These are phyloP conservation scores for Cepphus grylle DNA, from an alignment of 2,113 vertebrate species.

Conservation along the genomic window DNA sequence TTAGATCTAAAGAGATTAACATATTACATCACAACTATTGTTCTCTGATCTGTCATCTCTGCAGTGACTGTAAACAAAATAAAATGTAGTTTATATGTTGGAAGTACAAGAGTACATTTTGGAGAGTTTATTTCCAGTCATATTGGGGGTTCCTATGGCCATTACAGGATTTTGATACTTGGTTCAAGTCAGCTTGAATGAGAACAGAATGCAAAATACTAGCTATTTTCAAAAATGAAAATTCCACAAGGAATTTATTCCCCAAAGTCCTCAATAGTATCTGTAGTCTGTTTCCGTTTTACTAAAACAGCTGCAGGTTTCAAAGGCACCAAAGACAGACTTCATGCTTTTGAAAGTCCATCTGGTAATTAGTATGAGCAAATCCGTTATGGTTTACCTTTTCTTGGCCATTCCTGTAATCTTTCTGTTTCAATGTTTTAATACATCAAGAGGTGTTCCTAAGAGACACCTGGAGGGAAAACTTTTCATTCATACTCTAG, in stretches of 20 bases:
- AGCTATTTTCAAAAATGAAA: not conserved
- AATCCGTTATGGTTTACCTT: not conserved
- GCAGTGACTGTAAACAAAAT: not conserved
- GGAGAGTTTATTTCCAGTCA: not conserved
- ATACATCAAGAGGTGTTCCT: not conserved
- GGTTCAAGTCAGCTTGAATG: not conserved
- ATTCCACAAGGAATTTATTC: not conserved
- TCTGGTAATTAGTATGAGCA: not conserved
- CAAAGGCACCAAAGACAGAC: not conserved
- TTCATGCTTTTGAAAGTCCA: not conserved
- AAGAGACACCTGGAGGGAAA: not conserved
- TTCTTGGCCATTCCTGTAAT: not conserved
- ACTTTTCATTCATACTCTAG: not conserved
- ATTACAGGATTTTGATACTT: not conserved
- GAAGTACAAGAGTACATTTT: not conserved
- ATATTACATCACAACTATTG: not conserved
- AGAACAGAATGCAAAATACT: not conserved
- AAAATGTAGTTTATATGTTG: not conserved
- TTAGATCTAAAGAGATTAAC: not conserved
- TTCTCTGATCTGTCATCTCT: not conserved
- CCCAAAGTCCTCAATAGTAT: not conserved
- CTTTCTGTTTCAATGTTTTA: not conserved
- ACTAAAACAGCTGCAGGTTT: not conserved
- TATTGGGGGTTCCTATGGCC: not conserved
- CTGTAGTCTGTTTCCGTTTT: not conserved